A percentile compares a stretch with the other conserved stretches of the same genome.
Evolutionary conservation across 2,797 vertebrate species (phyloP).

Genomic region (Gila robusta): DNA sequence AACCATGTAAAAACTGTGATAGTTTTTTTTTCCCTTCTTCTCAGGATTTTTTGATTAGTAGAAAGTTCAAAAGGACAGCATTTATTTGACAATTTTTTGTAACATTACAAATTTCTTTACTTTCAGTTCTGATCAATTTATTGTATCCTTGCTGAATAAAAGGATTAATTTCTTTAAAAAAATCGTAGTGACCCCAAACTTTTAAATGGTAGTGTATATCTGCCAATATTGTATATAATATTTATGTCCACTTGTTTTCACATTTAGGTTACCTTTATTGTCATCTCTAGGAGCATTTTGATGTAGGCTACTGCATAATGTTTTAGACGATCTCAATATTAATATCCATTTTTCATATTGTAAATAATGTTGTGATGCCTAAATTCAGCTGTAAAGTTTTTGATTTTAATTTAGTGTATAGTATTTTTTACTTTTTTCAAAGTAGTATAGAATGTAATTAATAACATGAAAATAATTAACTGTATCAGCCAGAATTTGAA

Average conservation of each 20-base stretch:
- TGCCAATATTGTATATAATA: not conserved
- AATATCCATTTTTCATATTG: not conserved
- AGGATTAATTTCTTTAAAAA: not conserved
- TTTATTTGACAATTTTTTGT: not conserved
- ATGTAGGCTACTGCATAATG: not conserved
- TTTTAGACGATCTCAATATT: constrained; percentile 4
- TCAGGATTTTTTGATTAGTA: too few species aligned
- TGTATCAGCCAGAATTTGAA: not conserved
- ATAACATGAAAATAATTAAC: not conserved
- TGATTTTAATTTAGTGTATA: not conserved
- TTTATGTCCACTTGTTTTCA: not conserved
- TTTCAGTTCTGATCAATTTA: not conserved
- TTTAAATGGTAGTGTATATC: not conserved
- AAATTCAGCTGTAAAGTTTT: not conserved
- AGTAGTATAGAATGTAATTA: not conserved
- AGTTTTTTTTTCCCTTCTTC: too few species aligned
- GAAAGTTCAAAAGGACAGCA: not conserved
- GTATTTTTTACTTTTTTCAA: not conserved
- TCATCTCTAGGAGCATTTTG: not conserved
- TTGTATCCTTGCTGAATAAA: not conserved
- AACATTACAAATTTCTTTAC: not conserved
- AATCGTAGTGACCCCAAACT: not conserved
- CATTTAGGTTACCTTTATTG: not conserved
- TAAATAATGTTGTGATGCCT: not conserved
- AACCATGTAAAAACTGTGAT: too few species aligned